Conservation (phyloP, 1,140 invertebrate species). For the Drosophila virilis region DNA sequence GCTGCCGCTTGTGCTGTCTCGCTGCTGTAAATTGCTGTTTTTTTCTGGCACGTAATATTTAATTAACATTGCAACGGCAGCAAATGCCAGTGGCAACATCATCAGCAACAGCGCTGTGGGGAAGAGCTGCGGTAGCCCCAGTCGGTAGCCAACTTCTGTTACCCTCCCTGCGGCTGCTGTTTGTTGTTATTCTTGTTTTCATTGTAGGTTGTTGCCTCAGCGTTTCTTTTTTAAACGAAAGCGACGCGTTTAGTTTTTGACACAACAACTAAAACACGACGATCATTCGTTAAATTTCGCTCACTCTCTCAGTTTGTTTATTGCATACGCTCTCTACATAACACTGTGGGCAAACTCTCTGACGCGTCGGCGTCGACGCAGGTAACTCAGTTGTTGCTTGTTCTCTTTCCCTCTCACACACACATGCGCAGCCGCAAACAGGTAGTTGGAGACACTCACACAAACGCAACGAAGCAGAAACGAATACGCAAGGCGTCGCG, state of each 20-base stretch:
- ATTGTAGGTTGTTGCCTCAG: slow-evolving; percentile 23
- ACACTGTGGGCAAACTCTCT: slow-evolving; percentile 13
- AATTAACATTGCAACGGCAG: slow-evolving; percentile 69
- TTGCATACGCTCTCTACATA: slow-evolving; percentile 3
- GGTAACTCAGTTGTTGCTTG: slow-evolving; percentile 46
- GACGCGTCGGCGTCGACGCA: slow-evolving; percentile 45
- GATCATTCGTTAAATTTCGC: slow-evolving; percentile 38
- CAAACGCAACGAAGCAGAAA: slow-evolving; percentile 69
- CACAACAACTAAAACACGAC: slow-evolving; percentile 31
- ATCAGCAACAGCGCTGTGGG: not conserved
- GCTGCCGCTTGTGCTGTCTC: slow-evolving; percentile 17
- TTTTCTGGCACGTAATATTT: slow-evolving; percentile 74
- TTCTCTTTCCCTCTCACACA: slow-evolving; percentile 38
- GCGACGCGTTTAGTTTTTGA: slow-evolving; percentile 76
- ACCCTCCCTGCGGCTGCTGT: slow-evolving; percentile 40
- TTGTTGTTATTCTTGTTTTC: slow-evolving; percentile 29
- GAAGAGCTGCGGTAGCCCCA: slow-evolving; percentile 2
- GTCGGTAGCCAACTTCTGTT: slow-evolving; percentile 57
- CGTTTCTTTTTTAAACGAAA: slow-evolving; percentile 73
- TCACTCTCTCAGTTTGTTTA: slow-evolving; percentile 7
- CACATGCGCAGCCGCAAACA: slow-evolving; percentile 58
- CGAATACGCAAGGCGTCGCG: slow-evolving; percentile 48
- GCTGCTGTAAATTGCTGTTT: slow-evolving; percentile 69
- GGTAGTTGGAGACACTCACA: slow-evolving; percentile 67
- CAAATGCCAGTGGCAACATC: slow-evolving; percentile 29